phyloP scores from a whole-genome alignment of 2,888 invertebrate species.

The Drosophila aldrichi region DNA sequence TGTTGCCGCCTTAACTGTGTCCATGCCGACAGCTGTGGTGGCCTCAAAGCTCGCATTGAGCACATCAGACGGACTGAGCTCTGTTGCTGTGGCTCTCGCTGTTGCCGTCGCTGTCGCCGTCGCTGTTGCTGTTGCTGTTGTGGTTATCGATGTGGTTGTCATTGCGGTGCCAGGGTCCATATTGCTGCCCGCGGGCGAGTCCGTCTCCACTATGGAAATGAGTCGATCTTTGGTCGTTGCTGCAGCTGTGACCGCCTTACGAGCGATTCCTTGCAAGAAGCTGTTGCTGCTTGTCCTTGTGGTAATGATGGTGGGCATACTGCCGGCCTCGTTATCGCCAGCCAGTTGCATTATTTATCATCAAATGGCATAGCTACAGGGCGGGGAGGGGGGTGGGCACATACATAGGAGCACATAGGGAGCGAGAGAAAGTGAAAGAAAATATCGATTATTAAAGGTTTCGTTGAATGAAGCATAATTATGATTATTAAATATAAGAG shows the following conservation, averaged over 20 bases:
- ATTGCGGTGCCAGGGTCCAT: conserved; percentile 11
- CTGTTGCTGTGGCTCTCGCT: conserved; percentile 9
- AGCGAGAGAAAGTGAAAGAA: background rate
- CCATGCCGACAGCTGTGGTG: conserved; percentile 11
- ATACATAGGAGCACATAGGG: too few species aligned
- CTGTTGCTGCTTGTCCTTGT: conserved; percentile 14
- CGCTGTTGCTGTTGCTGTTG: conserved; percentile 5
- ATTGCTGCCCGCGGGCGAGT: background rate
- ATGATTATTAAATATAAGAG: too few species aligned
- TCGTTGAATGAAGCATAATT: too few species aligned
- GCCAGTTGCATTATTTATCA: conserved; percentile 50
- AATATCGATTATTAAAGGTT: too few species aligned
- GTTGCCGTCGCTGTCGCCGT: conserved; percentile 18
- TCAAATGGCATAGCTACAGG: conserved; percentile 27
- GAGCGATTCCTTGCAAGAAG: conserved; percentile 14
- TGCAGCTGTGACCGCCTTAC: conserved; percentile 1
- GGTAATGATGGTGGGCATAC: conserved; percentile 19
- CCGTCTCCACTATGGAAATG: conserved; percentile 35
- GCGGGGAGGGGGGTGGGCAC: background rate
- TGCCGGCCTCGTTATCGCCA: conserved; percentile 29
- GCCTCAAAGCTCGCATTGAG: conserved; percentile 34
- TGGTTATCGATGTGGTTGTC: conserved; percentile 16
- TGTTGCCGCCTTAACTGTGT: background rate
- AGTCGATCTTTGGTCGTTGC: conserved; percentile 12
- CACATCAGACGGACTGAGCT: conserved; percentile 28